These are phyloP conservation scores for Ephydatia muelleri DNA, from an alignment of 37 sponge, comb jelly and placozoan species.

Conservation along the genomic window DNA sequence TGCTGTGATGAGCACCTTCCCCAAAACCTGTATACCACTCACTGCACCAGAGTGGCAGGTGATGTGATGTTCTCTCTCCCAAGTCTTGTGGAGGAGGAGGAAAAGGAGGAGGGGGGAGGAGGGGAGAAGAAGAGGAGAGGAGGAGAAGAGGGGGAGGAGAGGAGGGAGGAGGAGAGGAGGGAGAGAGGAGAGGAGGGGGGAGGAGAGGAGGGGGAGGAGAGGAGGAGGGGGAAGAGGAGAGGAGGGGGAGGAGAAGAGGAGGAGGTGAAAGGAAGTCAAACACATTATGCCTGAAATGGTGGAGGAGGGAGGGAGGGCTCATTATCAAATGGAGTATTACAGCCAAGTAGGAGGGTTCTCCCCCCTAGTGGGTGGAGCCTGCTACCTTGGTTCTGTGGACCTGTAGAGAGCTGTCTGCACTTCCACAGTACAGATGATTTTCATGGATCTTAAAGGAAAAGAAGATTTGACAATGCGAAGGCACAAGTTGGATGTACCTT, in stretches of 20 bases:
- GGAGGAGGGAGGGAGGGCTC: too few relatives aligned
- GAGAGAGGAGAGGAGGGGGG: too few relatives aligned
- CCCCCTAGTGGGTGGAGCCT: not conserved
- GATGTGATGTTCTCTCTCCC: not conserved
- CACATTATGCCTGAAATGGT: too few relatives aligned
- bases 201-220: too few relatives aligned
- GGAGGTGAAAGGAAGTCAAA: too few relatives aligned
- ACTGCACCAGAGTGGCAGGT: conserved; percentile 27
- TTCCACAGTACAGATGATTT: too few relatives aligned
- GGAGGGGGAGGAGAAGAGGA: not conserved
- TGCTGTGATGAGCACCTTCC: conserved; percentile 34
- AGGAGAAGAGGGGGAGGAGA: not conserved
- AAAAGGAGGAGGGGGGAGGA: not conserved
- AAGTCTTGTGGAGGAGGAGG: conserved; percentile 11
- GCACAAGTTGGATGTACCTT: not conserved
- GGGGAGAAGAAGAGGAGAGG: too few relatives aligned
- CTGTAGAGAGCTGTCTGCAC: too few relatives aligned
- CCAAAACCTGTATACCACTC: conserved; percentile 16
- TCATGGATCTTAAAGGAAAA: not conserved
- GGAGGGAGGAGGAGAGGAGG: too few relatives aligned
- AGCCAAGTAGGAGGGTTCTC: too few relatives aligned
- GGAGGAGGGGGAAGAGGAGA: conserved; percentile 10
- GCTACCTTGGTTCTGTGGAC: too few relatives aligned
- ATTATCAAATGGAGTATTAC: too few relatives aligned
- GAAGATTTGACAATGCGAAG: not conserved